phyloP scores from a whole-genome alignment of 2,113 vertebrate species.

The Archocentrus centrarchus region DNA sequence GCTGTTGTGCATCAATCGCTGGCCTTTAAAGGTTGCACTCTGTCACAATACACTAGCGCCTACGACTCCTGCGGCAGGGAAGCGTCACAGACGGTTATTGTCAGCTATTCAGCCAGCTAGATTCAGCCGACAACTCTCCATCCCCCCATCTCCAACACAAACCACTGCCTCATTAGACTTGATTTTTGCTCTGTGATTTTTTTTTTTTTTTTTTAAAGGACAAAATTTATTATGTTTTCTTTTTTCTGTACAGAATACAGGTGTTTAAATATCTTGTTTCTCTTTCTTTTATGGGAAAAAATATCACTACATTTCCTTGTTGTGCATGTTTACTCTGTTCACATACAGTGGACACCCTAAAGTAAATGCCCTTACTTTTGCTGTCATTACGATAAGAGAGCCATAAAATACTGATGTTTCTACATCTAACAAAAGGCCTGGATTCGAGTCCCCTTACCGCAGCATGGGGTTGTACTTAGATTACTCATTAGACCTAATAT shows the following conservation, averaged over 20 bases:
- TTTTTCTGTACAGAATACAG: background rate
- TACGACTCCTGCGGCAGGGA: conserved; percentile 74
- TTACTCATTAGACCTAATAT: conserved; percentile 54
- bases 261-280: background rate
- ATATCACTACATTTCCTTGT: background rate
- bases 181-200: conserved; percentile 25
- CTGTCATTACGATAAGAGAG: conserved; percentile 3
- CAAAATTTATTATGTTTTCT: conserved; percentile 5
- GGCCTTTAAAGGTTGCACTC: conserved; percentile 86
- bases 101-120: conserved; percentile 72
- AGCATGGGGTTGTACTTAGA: conserved; percentile 13
- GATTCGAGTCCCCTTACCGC: conserved; percentile 8
- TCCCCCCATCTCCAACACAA: conserved; percentile 38
- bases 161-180: conserved; percentile 54
- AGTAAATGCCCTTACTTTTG: background rate
- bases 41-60: conserved; percentile 81
- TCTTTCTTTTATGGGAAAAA: background rate
- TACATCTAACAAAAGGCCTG: background rate
- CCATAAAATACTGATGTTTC: background rate
- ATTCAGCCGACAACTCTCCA: conserved; percentile 57
- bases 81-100: conserved; percentile 78
- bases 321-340: background rate
- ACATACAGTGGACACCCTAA: background rate
- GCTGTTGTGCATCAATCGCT: conserved; percentile 78
- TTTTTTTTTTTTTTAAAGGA: background rate